Base-by-base conservation (phyloP, 1,140 invertebrate genomes). In the Meloidogyne chitwoodi region DNA sequence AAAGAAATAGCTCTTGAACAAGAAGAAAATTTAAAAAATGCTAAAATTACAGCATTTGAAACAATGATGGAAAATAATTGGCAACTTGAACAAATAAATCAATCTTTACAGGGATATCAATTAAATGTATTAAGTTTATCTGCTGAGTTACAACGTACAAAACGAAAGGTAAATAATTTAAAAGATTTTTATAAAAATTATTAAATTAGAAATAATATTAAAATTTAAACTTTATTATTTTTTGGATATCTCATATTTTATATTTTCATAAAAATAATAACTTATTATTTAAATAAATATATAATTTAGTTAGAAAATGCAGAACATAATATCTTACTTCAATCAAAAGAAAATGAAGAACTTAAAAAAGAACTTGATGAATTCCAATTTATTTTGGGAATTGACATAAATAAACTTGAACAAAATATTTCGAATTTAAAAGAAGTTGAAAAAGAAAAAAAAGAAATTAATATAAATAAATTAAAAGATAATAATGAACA, bases 41-140 rank as follows among this genome's bases (percentile, higher is more conserved):
- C 79, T 24, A 27, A 56, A 26, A 74, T 38, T 31, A 24, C 34
- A 6, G 62, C 79, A 11, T 62, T 80, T 61, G 67, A 81, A 62
- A 44, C 64, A 24, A 65, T 80, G 5, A 19, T 80, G 31, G 68
- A 63, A 29, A 80, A 74, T 41, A 71, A 80, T 70, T 74, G 34
- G 29, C 44, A 80, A 41, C 24, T 80, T 12, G 22, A 75, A 38
- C 48, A 68, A 22, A 69, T 80, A 26, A 80, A 80, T 22, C 31
- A 66, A 31, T 61, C 65, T 5, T 31, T 80, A 16, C 79, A 80
- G 66, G 79, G 71, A 27, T 79, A 79, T 72, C 68, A 72, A 67
- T 73, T 79, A 16, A 79, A 78, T 65, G 67, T 76, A 10, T 16
- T 79, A 27, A 78, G 69, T 31, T 63, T 79, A 22, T 74, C 74